These are phyloP conservation scores for Leptinotarsa tumamoca DNA, from an alignment of 2,888 invertebrate species.

Conservation along the genomic window DNA sequence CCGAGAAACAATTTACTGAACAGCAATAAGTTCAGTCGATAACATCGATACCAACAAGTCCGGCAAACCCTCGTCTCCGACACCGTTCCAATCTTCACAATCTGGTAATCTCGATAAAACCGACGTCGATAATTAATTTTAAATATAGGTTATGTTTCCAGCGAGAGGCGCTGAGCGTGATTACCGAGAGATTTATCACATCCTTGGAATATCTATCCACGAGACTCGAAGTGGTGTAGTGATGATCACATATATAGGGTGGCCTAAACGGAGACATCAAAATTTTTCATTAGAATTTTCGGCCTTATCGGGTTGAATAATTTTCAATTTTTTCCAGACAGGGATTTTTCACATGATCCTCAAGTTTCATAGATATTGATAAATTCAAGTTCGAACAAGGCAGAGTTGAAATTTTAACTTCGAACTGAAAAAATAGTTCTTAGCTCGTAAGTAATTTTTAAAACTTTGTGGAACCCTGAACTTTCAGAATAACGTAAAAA, in stretches of 20 bases:
- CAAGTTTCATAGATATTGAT: too few relatives aligned
- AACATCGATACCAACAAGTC: conserved; percentile 16
- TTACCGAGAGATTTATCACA: conserved; percentile 23
- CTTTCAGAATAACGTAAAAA: too few relatives aligned
- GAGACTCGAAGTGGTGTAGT: background rate
- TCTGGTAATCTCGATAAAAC: conserved; percentile 21
- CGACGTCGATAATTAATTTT: conserved; percentile 24
- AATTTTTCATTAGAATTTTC: too few relatives aligned
- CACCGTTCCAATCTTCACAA: conserved; percentile 20
- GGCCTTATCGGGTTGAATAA: too few relatives aligned
- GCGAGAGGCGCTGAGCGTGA: conserved; percentile 27
- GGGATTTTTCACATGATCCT: too few relatives aligned
- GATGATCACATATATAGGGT: background rate
- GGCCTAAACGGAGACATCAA: background rate
- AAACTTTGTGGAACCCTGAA: too few relatives aligned
- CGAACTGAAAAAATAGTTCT: too few relatives aligned
- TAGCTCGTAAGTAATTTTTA: too few relatives aligned
- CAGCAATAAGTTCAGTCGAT: conserved; percentile 7
- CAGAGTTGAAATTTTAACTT: too few relatives aligned
- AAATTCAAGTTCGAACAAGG: too few relatives aligned
- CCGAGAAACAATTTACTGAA: conserved; percentile 7
- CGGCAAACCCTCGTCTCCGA: conserved; percentile 1
- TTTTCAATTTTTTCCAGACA: too few relatives aligned
- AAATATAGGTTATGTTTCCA: conserved; percentile 29
- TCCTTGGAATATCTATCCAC: conserved; percentile 19